Percentiles rank a stretch among this genome's conserved stretches.
Conservation (phyloP, 2,888 invertebrate species). For the Brachyptera putata region DNA sequence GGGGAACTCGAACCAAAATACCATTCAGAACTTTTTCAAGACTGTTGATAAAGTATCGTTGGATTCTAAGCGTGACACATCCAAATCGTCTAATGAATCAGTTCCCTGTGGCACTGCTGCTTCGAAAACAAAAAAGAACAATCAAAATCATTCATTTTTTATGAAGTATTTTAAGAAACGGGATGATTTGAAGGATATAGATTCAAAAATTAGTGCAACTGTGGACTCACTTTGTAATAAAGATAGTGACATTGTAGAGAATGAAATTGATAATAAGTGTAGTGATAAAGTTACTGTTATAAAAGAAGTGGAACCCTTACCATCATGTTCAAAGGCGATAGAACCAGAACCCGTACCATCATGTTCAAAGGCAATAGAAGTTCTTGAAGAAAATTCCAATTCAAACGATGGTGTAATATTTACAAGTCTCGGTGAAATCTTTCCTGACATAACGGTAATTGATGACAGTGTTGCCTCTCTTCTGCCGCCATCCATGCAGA, state of each 20-base stretch:
- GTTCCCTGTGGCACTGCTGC: not conserved
- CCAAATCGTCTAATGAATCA: too few species aligned
- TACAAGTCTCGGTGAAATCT: conserved; percentile 43
- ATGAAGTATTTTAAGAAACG: conserved; percentile 42
- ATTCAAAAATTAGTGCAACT: not conserved
- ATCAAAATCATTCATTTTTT: conserved; percentile 26
- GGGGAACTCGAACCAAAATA: conserved; percentile 29
- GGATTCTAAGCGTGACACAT: not conserved
- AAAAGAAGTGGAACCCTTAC: not conserved
- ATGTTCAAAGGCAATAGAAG: not conserved
- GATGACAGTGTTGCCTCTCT: conserved; percentile 43
- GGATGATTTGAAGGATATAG: conserved; percentile 29
- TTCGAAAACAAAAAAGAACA: conserved; percentile 37
- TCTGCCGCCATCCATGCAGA: conserved; percentile 44
- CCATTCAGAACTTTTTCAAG: conserved; percentile 56
- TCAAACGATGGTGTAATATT: conserved; percentile 24
- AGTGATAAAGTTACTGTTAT: too few species aligned
- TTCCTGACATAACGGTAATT: conserved; percentile 46
- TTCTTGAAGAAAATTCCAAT: conserved; percentile 2
- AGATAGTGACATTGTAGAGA: not conserved
- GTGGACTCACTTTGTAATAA: not conserved
- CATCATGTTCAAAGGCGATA: not conserved
- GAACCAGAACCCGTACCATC: not conserved
- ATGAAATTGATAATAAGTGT: not conserved
- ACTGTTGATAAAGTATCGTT: conserved; percentile 36